phyloP scores from a whole-genome alignment of 2,888 invertebrate species.

The Leptarthrus brevirostris region DNA sequence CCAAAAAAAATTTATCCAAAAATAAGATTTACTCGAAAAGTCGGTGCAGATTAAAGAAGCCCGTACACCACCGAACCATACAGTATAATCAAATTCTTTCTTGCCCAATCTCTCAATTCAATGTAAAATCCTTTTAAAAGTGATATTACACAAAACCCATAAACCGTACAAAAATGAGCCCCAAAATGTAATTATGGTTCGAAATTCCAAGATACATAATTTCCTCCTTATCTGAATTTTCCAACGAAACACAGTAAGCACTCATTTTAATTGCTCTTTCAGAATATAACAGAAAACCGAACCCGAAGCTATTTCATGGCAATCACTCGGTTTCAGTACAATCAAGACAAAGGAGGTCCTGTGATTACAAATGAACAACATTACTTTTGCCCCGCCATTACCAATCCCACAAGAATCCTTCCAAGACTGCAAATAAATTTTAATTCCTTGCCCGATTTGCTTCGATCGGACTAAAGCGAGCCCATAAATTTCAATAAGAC shows the following conservation, averaged over 20 bases:
- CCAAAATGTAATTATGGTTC: conserved; percentile 3
- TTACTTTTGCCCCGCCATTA: not conserved
- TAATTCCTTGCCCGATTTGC: conserved; percentile 32
- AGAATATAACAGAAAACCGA: not conserved
- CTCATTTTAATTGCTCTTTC: conserved; percentile 6
- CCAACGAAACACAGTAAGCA: not conserved
- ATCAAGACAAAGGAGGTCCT: not conserved
- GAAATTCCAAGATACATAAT: not conserved
- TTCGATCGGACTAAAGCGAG: conserved; percentile 37
- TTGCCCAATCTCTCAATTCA: no score
- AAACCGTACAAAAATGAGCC: no score
- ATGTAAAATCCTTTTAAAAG: no score
- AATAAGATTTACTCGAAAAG: no score
- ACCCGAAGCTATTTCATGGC: not conserved
- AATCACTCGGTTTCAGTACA: not conserved
- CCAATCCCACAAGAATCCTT: not conserved
- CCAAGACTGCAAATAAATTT: conserved; percentile 30
- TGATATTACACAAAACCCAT: no score
- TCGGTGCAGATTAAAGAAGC: no score
- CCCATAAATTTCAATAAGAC: conserved; percentile 47
- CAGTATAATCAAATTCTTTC: no score
- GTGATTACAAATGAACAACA: conserved; percentile 10
- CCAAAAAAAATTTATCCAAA: no score
- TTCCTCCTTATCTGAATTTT: conserved; percentile 10
- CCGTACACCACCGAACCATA: no score